Conservation (phyloP, 2,113 vertebrate genomes). For the Syrrhaptes paradoxus region DNA sequence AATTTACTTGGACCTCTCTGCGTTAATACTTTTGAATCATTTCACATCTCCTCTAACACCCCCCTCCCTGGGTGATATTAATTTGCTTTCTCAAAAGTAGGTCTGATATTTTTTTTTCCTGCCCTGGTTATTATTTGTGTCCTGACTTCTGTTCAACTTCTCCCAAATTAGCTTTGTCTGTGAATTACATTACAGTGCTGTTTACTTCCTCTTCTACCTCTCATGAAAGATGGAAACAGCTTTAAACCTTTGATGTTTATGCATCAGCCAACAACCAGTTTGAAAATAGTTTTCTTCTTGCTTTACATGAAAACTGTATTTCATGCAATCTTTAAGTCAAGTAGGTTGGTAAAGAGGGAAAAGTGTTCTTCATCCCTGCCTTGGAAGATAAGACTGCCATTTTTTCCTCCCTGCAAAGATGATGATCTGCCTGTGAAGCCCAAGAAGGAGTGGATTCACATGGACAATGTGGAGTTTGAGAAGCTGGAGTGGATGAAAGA, state of each 20-base stretch:
- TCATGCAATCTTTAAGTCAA: background rate
- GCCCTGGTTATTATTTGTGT: background rate
- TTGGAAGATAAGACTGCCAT: background rate
- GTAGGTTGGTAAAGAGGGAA: background rate
- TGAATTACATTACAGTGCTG: conserved; percentile 29
- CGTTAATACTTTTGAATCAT: background rate
- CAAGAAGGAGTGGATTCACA: conserved; percentile 91
- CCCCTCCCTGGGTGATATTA: background rate
- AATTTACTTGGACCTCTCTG: background rate
- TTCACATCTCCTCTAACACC: background rate
- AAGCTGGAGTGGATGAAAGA: conserved; percentile 95
- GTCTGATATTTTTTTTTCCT: background rate
- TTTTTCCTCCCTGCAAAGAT: background rate
- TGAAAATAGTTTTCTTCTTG: background rate
- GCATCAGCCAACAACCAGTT: background rate
- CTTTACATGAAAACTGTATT: background rate
- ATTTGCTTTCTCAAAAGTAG: background rate
- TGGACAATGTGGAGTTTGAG: conserved; percentile 90
- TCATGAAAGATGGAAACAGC: conserved; percentile 28
- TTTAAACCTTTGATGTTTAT: conserved; percentile 48
- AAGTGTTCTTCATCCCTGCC: background rate
- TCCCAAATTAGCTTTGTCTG: conserved; percentile 31
- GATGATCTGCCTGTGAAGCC: conserved; percentile 83
- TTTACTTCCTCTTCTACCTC: conserved; percentile 29
- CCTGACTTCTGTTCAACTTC: conserved; percentile 25